phyloP scores from a whole-genome alignment of 2,888 invertebrate species.

The Plagiodera versicolora region DNA sequence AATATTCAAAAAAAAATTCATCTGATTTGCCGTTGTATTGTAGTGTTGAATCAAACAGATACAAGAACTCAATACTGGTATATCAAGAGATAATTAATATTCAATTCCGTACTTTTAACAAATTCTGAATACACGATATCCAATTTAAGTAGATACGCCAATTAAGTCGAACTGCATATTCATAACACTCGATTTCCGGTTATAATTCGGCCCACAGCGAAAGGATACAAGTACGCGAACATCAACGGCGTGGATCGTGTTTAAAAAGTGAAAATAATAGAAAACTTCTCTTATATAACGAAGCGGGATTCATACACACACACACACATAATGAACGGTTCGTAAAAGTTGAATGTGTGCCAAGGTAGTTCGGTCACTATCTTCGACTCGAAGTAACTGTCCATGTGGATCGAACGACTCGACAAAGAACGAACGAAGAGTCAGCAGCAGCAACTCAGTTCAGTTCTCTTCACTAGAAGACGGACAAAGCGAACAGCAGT shows the following conservation, averaged over 20 bases:
- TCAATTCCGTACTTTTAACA: too few relatives aligned
- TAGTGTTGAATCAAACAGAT: too few relatives aligned
- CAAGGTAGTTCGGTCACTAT: constrained; percentile 50
- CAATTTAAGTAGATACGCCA: neutral
- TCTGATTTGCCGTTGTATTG: too few relatives aligned
- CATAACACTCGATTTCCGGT: constrained; percentile 10
- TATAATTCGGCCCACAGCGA: constrained; percentile 8
- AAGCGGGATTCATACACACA: constrained; percentile 46
- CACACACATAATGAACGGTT: constrained; percentile 49
- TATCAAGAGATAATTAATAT: too few relatives aligned
- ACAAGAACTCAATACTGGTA: too few relatives aligned
- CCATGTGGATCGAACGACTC: constrained; percentile 20
- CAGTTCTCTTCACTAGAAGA: neutral
- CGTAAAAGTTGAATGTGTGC: constrained; percentile 50
- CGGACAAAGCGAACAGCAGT: neutral
- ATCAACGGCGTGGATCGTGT: constrained; percentile 45
- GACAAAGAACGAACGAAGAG: constrained; percentile 11
- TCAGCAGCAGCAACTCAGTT: neutral
- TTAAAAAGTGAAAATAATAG: constrained; percentile 56
- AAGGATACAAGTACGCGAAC: constrained; percentile 20
- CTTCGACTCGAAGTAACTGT: constrained; percentile 26
- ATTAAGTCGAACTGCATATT: neutral
- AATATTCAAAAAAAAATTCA: too few relatives aligned
- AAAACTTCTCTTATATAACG: constrained; percentile 54
- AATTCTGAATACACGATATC: neutral